A percentile compares a stretch with the other conserved stretches of the same genome.
Conservation (phyloP, 2,113 vertebrate species). For the Tonatia bakeri region DNA sequence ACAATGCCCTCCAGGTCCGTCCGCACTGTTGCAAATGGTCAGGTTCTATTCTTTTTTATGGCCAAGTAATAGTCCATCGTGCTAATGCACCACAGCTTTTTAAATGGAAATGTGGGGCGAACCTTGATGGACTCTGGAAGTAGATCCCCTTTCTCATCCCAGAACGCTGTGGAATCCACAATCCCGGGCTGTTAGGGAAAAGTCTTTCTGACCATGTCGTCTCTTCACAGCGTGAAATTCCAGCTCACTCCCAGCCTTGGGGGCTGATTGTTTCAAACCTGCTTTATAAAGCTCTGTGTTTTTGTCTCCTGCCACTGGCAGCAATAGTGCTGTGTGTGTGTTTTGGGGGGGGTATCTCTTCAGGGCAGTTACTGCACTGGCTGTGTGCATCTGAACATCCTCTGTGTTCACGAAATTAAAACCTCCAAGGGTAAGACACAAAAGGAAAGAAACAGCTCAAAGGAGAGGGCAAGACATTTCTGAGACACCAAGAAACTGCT, state of each 20-base stretch:
- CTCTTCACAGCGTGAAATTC: not conserved
- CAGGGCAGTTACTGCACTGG: not conserved
- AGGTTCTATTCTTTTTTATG: not conserved
- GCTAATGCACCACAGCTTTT: not conserved
- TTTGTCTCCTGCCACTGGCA: not conserved
- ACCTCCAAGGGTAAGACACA: not conserved
- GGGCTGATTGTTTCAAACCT: not conserved
- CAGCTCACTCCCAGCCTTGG: not conserved
- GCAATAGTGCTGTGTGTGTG: not conserved
- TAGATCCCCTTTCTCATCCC: not conserved
- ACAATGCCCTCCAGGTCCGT: not conserved
- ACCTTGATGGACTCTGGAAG: not conserved
- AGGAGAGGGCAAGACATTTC: not conserved
- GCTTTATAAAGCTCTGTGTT: not conserved
- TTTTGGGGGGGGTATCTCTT: rapidly evolving
- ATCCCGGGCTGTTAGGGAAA: not conserved
- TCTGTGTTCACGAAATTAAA: conserved; percentile 3
- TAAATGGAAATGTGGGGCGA: not conserved
- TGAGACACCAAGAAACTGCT: not conserved
- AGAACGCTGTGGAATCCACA: not conserved
- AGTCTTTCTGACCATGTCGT: not conserved
- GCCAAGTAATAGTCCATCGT: not conserved
- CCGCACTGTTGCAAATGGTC: not conserved
- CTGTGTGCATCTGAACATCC: not conserved
- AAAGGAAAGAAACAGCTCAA: not conserved